Base-by-base conservation (phyloP, 92 coral and sea anemone species). In the Paramuricea clavata region DNA sequence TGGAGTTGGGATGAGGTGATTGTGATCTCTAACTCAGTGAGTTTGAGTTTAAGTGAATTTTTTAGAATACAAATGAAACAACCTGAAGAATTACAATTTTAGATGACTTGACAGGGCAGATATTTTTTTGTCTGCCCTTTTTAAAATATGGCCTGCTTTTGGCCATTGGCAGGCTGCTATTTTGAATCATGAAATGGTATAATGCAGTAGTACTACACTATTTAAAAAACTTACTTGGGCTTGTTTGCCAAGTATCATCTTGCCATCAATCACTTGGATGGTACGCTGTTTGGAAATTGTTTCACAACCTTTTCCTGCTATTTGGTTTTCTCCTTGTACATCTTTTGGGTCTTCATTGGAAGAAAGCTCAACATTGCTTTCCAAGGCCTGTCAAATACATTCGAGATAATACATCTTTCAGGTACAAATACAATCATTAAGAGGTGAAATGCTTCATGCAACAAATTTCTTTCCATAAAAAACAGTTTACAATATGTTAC, bases 301-400 rank as follows among this genome's bases (percentile, higher is more conserved):
- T 52, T 52, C 23, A 52, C 61, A 52, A 52, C 61, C 16, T 5
- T 52, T 19, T 52, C 21, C 61, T 52, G 61, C 61, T 52, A 52
- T 52, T 52, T 52, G 61, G 61, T 52, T 52, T 12, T 52, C 21
- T 19, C 61, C 61, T 52, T 52, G 21, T 52, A 52, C 61, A 52
- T 19, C 12, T 52, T 12, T 16, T 52, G 61, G 61, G 61, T 52
- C 60, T 52, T 52, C 60, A 52, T 52, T 52, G 60, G 19, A 52
- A 22, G 60, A 52, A 52, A 52, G n/a, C 60, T 52, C 60, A 52
- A 52, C 60, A 52, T 52, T 52, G 60, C 60, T 21, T 52, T 52
- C 60, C 60, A 52, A 52, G 60, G 60, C 60, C 60, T 52, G 60
- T 52, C 60, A 52, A 52, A 52, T 52, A 52, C 60, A 52, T n/a